Percentiles rank a stretch among this genome's conserved stretches.
Conservation (phyloP, 53 echinoderm and acorn worm genomes). For the Patiria pectinifera region DNA sequence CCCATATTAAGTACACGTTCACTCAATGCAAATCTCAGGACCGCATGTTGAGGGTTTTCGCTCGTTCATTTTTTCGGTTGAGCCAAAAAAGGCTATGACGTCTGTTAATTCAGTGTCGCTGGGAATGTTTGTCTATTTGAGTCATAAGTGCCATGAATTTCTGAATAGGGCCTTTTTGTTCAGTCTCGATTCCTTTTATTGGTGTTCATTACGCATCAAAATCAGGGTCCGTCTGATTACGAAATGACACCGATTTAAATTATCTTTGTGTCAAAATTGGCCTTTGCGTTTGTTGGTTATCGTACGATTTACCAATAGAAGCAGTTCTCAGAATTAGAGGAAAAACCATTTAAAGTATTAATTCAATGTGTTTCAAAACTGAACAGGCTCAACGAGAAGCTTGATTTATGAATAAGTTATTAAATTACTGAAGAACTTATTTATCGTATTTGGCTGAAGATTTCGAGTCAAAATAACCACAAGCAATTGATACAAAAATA, state of each 20-base stretch:
- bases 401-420: no score
- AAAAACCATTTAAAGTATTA: no score
- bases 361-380: no score
- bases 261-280: background rate
- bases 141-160: background rate
- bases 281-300: background rate
- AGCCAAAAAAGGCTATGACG: background rate
- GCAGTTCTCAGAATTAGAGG: no score
- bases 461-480: no score
- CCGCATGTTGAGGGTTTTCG: slow-evolving; percentile 10
- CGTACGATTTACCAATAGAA: no score
- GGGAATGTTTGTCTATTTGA: background rate
- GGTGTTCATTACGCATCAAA: background rate
- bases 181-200: background rate
- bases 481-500: no score
- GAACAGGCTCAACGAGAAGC: no score
- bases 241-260: background rate
- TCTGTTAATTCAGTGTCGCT: background rate
- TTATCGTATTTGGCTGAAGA: no score
- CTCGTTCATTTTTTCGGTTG: background rate
- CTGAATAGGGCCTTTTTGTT: background rate
- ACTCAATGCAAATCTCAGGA: slow-evolving; percentile 9
- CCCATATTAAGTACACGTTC: slow-evolving; percentile 8
- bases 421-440: no score
- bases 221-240: background rate